These are phyloP conservation scores for Enhydra lutris DNA, from an alignment of 2,113 vertebrate species.

Conservation along the genomic window DNA sequence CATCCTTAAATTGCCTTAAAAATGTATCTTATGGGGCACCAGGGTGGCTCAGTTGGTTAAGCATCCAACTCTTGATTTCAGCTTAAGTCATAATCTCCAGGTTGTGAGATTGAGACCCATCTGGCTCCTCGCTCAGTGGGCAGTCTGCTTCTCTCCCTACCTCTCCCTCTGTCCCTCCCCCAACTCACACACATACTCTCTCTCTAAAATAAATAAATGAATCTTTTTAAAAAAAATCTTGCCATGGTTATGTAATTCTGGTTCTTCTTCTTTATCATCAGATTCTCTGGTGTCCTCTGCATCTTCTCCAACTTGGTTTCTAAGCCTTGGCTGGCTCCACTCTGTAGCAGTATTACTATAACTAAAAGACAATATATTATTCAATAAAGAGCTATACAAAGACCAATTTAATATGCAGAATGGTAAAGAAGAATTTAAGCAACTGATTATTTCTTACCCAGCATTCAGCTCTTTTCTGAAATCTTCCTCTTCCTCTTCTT, in stretches of 20 bases:
- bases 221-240: slow-evolving; percentile 53
- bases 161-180: background rate
- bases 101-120: background rate
- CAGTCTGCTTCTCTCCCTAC: background rate
- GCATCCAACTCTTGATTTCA: background rate
- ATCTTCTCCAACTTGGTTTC: slow-evolving; percentile 74
- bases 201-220: background rate
- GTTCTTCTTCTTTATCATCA: slow-evolving; percentile 78
- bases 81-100: background rate
- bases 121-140: background rate
- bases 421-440: slow-evolving; percentile 24
- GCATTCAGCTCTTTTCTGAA: slow-evolving; percentile 71
- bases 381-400: slow-evolving; percentile 27
- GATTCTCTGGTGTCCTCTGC: slow-evolving; percentile 76
- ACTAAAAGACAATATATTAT: slow-evolving; percentile 56
- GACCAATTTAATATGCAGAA: background rate
- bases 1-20: background rate
- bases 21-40: background rate
- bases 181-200: background rate
- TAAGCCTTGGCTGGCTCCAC: slow-evolving; percentile 55
- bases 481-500: slow-evolving; percentile 79
- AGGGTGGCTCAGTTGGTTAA: background rate
- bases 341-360: slow-evolving; percentile 75
- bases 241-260: slow-evolving; percentile 80
- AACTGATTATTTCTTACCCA: slow-evolving; percentile 80